Conservation (phyloP, 2,888 invertebrate genomes). For the Thysanoteuthis rhombus region DNA sequence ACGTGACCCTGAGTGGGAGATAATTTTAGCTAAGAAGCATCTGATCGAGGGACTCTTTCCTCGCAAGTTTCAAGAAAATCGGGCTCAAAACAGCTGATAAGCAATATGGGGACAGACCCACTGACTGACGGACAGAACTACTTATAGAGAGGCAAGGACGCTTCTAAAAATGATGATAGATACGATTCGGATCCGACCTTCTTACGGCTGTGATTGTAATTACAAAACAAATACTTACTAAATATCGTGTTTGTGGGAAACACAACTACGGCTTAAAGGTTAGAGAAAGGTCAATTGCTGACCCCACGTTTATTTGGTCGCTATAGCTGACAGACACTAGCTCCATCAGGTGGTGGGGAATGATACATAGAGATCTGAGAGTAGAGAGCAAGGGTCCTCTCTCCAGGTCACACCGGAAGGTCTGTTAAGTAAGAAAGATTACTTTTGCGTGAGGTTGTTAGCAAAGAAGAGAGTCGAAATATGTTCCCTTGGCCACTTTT, state of each 20-base stretch:
- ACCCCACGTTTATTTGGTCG: not conserved
- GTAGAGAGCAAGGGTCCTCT: not conserved
- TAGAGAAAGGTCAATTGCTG: not conserved
- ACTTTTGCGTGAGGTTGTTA: not conserved
- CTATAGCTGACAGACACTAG: not conserved
- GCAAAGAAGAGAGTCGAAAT: not conserved
- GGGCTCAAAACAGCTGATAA: too few relatives aligned
- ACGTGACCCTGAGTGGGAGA: too few relatives aligned
- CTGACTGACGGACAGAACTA: too few relatives aligned
- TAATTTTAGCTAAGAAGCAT: too few relatives aligned
- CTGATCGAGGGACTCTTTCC: too few relatives aligned
- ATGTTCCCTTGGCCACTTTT: not conserved
- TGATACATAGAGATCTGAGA: not conserved
- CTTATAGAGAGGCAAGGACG: too few relatives aligned
- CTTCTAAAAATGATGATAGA: too few relatives aligned
- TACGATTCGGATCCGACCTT: not conserved
- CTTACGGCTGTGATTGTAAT: not conserved
- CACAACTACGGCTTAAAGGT: not conserved
- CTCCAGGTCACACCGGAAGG: not conserved
- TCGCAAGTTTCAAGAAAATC: too few relatives aligned
- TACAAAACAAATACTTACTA: conserved; percentile 12
- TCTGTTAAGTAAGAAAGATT: not conserved
- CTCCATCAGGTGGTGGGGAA: not conserved
- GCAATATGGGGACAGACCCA: too few relatives aligned
- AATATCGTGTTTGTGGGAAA: not conserved